A percentile compares a stretch with the other conserved stretches of the same genome.
phyloP scores from a whole-genome alignment of 2,797 vertebrate species.

The Netta rufina region DNA sequence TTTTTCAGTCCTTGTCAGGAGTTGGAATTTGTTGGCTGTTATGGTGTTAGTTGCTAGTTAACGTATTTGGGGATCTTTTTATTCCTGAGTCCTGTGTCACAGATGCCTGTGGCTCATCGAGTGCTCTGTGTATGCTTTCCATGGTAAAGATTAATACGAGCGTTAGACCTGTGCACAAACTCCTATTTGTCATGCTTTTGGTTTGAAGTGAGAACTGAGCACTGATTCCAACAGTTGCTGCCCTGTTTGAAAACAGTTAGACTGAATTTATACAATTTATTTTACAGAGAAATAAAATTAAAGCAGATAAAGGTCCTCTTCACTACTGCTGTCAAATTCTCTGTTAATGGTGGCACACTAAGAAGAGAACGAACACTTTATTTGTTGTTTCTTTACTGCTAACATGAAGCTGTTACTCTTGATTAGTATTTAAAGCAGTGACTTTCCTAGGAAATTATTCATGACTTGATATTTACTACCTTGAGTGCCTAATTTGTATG shows the following conservation, averaged over 20 bases:
- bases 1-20: slow-evolving; percentile 1
- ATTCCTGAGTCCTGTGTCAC: slow-evolving; percentile 9
- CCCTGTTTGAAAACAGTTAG: not conserved
- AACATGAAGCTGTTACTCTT: not conserved
- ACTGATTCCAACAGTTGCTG: not conserved
- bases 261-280: not conserved
- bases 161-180: not conserved
- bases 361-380: not conserved
- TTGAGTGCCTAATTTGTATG: not conserved
- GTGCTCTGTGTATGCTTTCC: not conserved
- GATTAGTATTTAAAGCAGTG: not conserved
- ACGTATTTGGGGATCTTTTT: not conserved
- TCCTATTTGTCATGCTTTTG: not conserved
- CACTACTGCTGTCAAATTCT: not conserved
- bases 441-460: not conserved
- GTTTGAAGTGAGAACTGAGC: not conserved
- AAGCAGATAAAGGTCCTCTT: not conserved
- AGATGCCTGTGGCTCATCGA: not conserved
- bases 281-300: not conserved
- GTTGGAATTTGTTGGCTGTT: slow-evolving; percentile 8
- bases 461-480: not conserved
- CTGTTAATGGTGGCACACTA: not conserved
- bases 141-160: not conserved
- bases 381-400: not conserved
- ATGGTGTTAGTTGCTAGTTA: slow-evolving; percentile 2